Percentiles rank a stretch among this genome's conserved stretches.
Conservation (phyloP, 2,888 invertebrate species). For the Aspidapion aeneum region DNA sequence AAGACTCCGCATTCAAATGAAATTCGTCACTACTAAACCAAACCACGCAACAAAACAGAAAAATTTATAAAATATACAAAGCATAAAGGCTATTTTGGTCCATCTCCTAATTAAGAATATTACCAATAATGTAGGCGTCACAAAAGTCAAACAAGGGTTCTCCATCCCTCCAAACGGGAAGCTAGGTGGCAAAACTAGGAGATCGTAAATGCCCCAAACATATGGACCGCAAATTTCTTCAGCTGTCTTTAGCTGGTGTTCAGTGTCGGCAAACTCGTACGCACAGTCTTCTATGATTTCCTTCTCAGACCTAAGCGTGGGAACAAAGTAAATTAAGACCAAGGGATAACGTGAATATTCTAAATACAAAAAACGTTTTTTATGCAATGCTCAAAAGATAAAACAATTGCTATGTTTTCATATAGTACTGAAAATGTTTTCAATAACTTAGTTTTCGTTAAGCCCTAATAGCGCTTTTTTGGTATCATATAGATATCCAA, state of each 20-base stretch:
- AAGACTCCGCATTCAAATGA: too few relatives aligned
- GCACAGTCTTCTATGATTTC: constrained; percentile 78
- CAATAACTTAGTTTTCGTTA: too few relatives aligned
- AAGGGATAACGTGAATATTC: too few relatives aligned
- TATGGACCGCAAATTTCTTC: constrained; percentile 85
- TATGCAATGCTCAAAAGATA: neutral
- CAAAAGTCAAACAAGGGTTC: constrained; percentile 94
- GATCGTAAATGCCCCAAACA: constrained; percentile 87
- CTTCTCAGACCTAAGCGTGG: constrained; percentile 66
- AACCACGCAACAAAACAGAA: too few relatives aligned
- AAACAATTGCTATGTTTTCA: neutral
- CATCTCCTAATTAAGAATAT: constrained; percentile 41
- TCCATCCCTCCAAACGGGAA: constrained; percentile 98
- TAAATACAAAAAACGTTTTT: too few relatives aligned
- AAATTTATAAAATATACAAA: too few relatives aligned
- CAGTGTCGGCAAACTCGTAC: constrained; percentile 87
- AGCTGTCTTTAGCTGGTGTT: constrained; percentile 75
- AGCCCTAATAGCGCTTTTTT: too few relatives aligned
- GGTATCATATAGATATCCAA: too few relatives aligned
- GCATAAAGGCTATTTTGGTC: too few relatives aligned
- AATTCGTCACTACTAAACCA: too few relatives aligned
- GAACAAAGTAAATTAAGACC: too few relatives aligned
- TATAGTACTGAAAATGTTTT: too few relatives aligned
- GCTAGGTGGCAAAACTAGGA: constrained; percentile 85
- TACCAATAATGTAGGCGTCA: constrained; percentile 88